Conservation (phyloP, 2,888 invertebrate genomes). For the Candidula unifasciata region DNA sequence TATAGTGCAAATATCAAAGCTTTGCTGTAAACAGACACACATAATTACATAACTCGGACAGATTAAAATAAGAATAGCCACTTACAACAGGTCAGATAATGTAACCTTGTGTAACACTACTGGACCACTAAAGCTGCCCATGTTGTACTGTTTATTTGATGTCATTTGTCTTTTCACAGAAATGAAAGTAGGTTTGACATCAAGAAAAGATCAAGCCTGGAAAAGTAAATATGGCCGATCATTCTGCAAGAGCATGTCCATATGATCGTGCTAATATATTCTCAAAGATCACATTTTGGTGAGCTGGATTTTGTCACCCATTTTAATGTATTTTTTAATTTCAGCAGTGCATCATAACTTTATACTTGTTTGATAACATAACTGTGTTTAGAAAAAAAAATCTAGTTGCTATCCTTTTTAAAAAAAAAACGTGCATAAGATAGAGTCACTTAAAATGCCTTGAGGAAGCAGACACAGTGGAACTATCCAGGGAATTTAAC, state of each 20-base stretch:
- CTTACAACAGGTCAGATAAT: no score
- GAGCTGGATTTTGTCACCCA: neutral
- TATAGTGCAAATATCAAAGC: no score
- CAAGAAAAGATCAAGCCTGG: neutral
- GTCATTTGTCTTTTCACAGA: neutral
- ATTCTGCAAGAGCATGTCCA: conserved; percentile 46
- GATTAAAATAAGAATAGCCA: no score
- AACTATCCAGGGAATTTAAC: no score
- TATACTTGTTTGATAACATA: neutral
- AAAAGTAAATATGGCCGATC: conserved; percentile 35
- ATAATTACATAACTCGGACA: no score
- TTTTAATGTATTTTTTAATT: neutral
- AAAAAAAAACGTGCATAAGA: no score
- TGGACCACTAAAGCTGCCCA: neutral
- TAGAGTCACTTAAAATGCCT: no score
- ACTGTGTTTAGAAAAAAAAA: neutral
- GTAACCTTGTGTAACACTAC: no score
- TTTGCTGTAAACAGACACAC: no score
- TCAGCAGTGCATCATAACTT: neutral
- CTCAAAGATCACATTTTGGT: conserved; percentile 56
- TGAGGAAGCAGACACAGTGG: no score
- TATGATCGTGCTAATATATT: conserved; percentile 54
- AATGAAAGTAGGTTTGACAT: neutral
- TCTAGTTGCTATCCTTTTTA: no score
- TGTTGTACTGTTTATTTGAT: no score